A percentile compares a stretch with the other conserved stretches of the same genome.
phyloP scores from a whole-genome alignment of 2,797 vertebrate genomes.

The Ateles fusciceps region DNA sequence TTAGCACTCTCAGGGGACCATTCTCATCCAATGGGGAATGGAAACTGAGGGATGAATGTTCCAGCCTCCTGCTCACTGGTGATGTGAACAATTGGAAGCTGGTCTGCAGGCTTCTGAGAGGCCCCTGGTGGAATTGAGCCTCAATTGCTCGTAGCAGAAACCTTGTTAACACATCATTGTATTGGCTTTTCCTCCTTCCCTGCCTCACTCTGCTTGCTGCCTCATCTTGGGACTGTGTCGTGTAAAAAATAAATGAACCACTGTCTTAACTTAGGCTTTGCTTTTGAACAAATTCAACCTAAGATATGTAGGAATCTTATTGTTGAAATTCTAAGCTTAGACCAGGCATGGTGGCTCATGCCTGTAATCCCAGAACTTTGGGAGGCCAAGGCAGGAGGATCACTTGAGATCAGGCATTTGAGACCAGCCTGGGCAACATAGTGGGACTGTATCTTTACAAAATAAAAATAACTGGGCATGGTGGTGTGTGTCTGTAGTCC shows the following conservation, averaged over 20 bases:
- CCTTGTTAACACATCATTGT: fast-evolving
- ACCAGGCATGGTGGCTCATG: no score
- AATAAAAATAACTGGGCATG: no score
- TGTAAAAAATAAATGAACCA: not conserved
- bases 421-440: no score
- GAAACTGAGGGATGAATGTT: not conserved
- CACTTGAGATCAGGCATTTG: no score
- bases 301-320: not conserved
- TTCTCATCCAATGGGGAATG: not conserved
- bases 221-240: not conserved
- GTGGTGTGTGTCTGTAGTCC: no score
- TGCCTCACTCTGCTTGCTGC: not conserved
- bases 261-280: not conserved
- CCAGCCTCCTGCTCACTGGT: not conserved
- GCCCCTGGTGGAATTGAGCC: not conserved
- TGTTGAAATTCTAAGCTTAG: not conserved
- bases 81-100: not conserved
- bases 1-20: not conserved
- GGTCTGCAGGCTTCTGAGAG: not conserved
- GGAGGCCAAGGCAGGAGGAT: no score
- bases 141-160: not conserved
- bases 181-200: not conserved
- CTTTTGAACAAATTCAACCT: not conserved
- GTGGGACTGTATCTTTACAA: no score
- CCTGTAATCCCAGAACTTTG: no score